Conservation (phyloP, 2,888 invertebrate species). For the Abscondita cerata region DNA sequence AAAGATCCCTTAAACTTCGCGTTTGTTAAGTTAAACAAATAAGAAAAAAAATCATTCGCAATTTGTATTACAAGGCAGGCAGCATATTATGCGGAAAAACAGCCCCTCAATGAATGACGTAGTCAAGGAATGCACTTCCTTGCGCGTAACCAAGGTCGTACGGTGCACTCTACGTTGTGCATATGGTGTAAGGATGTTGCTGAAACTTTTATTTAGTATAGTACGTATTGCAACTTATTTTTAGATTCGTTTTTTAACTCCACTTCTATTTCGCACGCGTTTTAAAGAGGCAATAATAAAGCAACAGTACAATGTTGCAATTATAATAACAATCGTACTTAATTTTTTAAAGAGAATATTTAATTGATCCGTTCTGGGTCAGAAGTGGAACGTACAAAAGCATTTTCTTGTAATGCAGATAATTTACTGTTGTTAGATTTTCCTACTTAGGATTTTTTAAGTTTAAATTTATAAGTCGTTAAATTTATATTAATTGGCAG, state of each 20-base stretch:
- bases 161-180: slow-evolving; percentile 23
- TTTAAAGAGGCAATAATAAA: no score
- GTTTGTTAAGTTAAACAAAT: not conserved
- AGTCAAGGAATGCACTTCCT: slow-evolving; percentile 32
- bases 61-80: not conserved
- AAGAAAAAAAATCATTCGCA: not conserved
- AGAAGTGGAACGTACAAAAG: not conserved
- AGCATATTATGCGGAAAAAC: slow-evolving; percentile 19
- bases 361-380: slow-evolving; percentile 29
- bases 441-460: no score
- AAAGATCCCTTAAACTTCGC: no score
- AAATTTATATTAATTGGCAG: no score
- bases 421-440: no score
- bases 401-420: no score
- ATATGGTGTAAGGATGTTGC: slow-evolving; percentile 14
- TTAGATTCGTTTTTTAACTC: slow-evolving; percentile 3
- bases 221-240: slow-evolving; percentile 12
- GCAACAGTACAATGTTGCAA: no score
- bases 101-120: slow-evolving; percentile 23
- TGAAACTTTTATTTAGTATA: slow-evolving; percentile 16
- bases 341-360: no score
- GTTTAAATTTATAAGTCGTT: no score
- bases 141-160: slow-evolving; percentile 26
- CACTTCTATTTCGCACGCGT: no score
- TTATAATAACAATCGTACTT: no score